Percentiles rank a stretch among this genome's conserved stretches.
Conservation (phyloP, 2,113 vertebrate species). For the Anhinga anhinga region DNA sequence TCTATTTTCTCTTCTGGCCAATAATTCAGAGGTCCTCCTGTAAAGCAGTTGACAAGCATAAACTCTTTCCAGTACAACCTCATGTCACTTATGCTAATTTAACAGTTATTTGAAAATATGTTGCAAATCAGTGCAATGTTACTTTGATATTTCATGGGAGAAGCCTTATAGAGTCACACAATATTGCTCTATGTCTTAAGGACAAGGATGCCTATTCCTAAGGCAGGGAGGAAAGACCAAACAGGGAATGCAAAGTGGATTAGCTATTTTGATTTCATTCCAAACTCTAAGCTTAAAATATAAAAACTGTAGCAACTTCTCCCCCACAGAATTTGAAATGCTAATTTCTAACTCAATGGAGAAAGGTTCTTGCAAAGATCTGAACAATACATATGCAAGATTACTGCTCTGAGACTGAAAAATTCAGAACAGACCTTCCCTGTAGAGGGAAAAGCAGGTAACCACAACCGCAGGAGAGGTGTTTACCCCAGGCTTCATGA, state of each 20-base stretch:
- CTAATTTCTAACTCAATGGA: slow-evolving; percentile 41
- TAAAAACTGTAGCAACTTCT: slow-evolving; percentile 24
- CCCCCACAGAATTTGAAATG: slow-evolving; percentile 36
- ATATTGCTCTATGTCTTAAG: not conserved
- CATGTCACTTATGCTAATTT: not conserved
- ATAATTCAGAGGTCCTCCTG: not conserved
- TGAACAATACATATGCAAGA: not conserved
- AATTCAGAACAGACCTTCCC: not conserved
- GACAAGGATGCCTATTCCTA: slow-evolving; percentile 14
- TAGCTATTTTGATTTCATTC: slow-evolving; percentile 24
- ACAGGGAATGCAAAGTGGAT: slow-evolving; percentile 3
- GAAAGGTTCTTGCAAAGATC: not conserved
- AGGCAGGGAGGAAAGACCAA: not conserved
- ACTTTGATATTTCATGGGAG: not conserved
- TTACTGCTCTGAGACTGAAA: not conserved
- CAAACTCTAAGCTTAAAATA: slow-evolving; percentile 46
- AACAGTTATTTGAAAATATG: not conserved
- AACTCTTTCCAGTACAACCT: not conserved
- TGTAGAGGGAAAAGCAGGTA: not conserved
- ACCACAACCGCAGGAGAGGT: not conserved
- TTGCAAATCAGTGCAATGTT: not conserved
- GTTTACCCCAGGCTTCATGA: not conserved
- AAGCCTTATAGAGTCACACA: not conserved
- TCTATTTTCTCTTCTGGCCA: not conserved
- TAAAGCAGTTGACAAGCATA: not conserved